These are phyloP conservation scores for Bungarus multicinctus DNA, from an alignment of 2,113 vertebrate species.

Conservation along the genomic window DNA sequence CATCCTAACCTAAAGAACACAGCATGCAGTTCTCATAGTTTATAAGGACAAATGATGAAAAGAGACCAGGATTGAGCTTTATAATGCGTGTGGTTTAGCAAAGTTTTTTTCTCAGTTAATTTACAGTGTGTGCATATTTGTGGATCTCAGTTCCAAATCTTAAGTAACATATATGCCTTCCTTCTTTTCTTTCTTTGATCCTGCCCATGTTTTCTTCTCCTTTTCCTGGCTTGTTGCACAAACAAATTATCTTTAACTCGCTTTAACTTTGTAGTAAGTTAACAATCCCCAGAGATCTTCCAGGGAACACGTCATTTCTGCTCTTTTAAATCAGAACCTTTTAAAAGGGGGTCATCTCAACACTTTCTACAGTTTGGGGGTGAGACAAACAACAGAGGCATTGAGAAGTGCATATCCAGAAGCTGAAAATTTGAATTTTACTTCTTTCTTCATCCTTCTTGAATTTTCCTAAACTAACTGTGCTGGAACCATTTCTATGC, in stretches of 20 bases:
- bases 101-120: background rate
- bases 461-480: constrained; percentile 48
- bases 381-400: constrained; percentile 66
- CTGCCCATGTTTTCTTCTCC: background rate
- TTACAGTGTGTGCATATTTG: background rate
- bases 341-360: constrained; percentile 65
- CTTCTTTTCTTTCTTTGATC: too few relatives aligned
- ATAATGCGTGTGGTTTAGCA: background rate
- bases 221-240: constrained; percentile 22
- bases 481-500: constrained; percentile 47
- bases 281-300: constrained; percentile 78
- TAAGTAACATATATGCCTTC: background rate
- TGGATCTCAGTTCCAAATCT: background rate
- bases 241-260: constrained; percentile 64
- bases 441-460: constrained; percentile 34
- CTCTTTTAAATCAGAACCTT: constrained; percentile 65
- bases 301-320: constrained; percentile 77
- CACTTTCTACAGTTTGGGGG: constrained; percentile 60
- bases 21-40: constrained; percentile 69
- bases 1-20: constrained; percentile 67
- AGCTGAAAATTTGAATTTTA: constrained; percentile 59
- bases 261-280: constrained; percentile 74
- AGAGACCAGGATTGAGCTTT: background rate
- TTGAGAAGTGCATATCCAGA: constrained; percentile 66
- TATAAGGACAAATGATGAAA: background rate